A percentile compares a stretch with the other conserved stretches of the same genome.
Evolutionary conservation across 53 echinoderm and acorn worm genomes (phyloP).

Genomic region (Antedon mediterranea): DNA sequence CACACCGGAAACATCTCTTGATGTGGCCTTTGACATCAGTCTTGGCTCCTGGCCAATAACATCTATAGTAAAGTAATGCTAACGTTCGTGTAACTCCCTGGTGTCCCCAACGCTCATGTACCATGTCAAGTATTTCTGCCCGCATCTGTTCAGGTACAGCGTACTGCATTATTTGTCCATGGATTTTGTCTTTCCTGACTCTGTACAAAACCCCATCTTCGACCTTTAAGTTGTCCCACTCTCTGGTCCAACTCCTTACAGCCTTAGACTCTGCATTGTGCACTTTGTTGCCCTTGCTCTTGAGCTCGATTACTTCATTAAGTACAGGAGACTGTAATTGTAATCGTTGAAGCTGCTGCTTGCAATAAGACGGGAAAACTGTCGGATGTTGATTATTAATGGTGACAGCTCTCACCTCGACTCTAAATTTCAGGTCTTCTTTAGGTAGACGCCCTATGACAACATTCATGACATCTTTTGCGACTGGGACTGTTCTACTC

Average conservation of each 20-base stretch:
- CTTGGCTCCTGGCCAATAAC: constrained; percentile 10
- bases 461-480: too few species aligned
- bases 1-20: constrained; percentile 10
- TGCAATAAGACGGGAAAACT: constrained; percentile 13
- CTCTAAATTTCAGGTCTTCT: too few species aligned
- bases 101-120: constrained; percentile 19
- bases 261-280: not conserved
- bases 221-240: constrained; percentile 1
- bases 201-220: constrained; percentile 7
- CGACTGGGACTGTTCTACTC: constrained; percentile 6
- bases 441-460: not conserved
- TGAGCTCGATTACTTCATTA: constrained; percentile 2
- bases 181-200: constrained; percentile 6
- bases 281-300: not conserved
- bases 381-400: not conserved
- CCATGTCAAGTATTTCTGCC: not conserved
- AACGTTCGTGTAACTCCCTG: constrained; percentile 5
- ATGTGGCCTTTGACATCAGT: not conserved
- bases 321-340: constrained; percentile 8
- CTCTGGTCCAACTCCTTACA: constrained; percentile 5
- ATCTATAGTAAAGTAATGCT: constrained; percentile 2
- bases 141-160: constrained; percentile 4
- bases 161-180: not conserved
- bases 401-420: not conserved
- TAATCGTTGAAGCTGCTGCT: constrained; percentile 3